Conservation (phyloP, 1,140 invertebrate genomes). For the Drosophila nikananu region DNA sequence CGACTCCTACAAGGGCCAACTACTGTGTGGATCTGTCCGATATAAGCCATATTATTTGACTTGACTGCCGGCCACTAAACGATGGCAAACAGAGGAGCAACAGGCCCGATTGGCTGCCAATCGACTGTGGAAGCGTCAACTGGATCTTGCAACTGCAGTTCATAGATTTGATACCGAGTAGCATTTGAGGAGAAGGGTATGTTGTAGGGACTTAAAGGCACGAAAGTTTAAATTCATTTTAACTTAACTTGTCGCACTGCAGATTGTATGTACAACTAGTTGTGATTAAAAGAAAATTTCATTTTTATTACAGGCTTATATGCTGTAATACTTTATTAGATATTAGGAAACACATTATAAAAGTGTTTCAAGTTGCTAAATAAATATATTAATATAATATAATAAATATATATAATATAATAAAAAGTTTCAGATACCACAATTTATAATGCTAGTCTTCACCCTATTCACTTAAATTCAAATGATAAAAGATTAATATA, state of each 20-base stretch:
- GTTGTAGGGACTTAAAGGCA: background rate
- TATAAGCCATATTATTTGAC: slow-evolving; percentile 49
- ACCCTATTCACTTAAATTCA: background rate
- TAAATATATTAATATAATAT: too few relatives aligned
- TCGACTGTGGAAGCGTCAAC: slow-evolving; percentile 76
- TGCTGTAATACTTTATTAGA: too few relatives aligned
- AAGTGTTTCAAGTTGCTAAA: too few relatives aligned
- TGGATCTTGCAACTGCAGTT: slow-evolving; percentile 64
- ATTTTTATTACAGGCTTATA: too few relatives aligned
- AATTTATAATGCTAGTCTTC: background rate
- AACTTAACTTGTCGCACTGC: too few relatives aligned
- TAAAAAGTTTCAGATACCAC: too few relatives aligned
- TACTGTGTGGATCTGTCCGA: slow-evolving; percentile 60
- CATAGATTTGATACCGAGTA: slow-evolving; percentile 4
- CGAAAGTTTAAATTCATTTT: background rate
- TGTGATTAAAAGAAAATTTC: background rate
- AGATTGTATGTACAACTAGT: background rate
- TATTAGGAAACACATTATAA: too few relatives aligned
- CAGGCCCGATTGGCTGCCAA: slow-evolving; percentile 74
- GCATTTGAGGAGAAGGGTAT: background rate
- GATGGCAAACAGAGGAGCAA: slow-evolving; percentile 78
- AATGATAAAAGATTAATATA: background rate
- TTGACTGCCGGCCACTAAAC: slow-evolving; percentile 75
- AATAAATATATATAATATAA: too few relatives aligned
- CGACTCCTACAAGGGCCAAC: slow-evolving; percentile 68